phyloP scores from a whole-genome alignment of 2,888 invertebrate genomes.

The Plemyria rubiginata region DNA sequence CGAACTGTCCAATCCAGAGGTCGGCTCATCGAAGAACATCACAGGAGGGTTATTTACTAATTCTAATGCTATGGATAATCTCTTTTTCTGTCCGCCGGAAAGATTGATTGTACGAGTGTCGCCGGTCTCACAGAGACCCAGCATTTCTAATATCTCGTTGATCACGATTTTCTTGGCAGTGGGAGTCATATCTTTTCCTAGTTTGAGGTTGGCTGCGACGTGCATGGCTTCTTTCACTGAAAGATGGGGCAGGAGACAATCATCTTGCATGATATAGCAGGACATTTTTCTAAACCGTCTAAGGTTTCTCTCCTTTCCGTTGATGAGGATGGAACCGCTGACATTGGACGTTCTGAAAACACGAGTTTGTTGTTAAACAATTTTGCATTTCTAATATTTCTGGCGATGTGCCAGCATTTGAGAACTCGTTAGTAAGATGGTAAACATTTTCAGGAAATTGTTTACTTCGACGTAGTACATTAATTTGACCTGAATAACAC shows the following conservation, averaged over 20 bases:
- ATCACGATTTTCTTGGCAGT: constrained; percentile 92
- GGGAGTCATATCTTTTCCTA: constrained; percentile 90
- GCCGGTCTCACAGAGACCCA: constrained; percentile 91
- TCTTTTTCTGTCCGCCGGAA: constrained; percentile 96
- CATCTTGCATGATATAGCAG: constrained; percentile 98
- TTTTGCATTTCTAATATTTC: constrained; percentile 12
- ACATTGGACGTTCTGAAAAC: constrained; percentile 91
- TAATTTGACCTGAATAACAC: constrained; percentile 15
- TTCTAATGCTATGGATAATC: constrained; percentile 95
- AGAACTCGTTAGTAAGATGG: constrained; percentile 18
- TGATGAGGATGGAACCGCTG: constrained; percentile 93
- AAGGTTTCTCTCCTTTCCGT: constrained; percentile 94
- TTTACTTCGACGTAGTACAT: constrained; percentile 1
- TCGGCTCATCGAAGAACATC: constrained; percentile 98
- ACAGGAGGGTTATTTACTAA: constrained; percentile 98
- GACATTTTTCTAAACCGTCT: constrained; percentile 96
- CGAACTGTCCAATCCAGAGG: constrained; percentile 96
- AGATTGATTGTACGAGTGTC: constrained; percentile 92
- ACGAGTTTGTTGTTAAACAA: constrained; percentile 36
- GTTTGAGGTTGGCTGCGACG: constrained; percentile 96
- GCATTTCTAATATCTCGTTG: constrained; percentile 93
- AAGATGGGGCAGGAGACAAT: constrained; percentile 94
- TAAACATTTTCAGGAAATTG: constrained; percentile 16
- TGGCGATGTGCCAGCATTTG: constrained; percentile 24
- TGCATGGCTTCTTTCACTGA: constrained; percentile 97